Evolutionary conservation across 92 coral and sea anemone genomes (phyloP).

Genomic region (Phenganax subtilis): DNA sequence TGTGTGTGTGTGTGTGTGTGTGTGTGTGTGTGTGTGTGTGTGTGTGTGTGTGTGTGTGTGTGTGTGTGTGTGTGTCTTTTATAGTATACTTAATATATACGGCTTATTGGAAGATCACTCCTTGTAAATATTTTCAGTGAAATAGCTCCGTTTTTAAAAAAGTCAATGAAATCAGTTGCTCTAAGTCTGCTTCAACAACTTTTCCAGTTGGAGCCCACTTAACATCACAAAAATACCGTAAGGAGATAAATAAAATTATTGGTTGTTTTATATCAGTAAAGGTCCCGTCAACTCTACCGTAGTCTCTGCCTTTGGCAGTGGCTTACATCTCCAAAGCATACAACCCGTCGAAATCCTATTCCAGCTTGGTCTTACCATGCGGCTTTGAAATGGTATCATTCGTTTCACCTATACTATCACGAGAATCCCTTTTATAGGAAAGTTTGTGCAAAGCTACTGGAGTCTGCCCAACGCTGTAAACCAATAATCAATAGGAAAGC

Average conservation of each 20-base stretch:
- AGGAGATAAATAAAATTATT: slow-evolving; percentile 25
- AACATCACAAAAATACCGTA: slow-evolving; percentile 25
- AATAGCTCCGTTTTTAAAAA: too few species aligned
- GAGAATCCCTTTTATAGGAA: background rate
- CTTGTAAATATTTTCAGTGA: too few species aligned
- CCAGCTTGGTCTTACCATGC: slow-evolving; percentile 32
- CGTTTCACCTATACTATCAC: slow-evolving; percentile 15
- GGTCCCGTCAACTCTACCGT: background rate
- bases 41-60: too few species aligned
- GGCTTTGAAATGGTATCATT: slow-evolving; percentile 38
- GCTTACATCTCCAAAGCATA: slow-evolving; percentile 30
- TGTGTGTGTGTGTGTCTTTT: too few species aligned
- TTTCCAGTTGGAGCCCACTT: slow-evolving; percentile 20
- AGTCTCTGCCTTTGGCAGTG: slow-evolving; percentile 1
- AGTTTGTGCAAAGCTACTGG: background rate
- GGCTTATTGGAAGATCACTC: too few species aligned
- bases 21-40: too few species aligned
- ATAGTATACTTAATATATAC: too few species aligned
- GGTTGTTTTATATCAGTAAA: slow-evolving; percentile 10
- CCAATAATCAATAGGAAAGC: background rate
- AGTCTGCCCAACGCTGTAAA: background rate
- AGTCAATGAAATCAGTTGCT: background rate
- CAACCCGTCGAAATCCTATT: slow-evolving; percentile 28
- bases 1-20: too few species aligned
- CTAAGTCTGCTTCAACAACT: slow-evolving; percentile 4